These are phyloP conservation scores for Macrosteles quadrilineatus DNA, from an alignment of 1,140 invertebrate species.

Conservation along the genomic window DNA sequence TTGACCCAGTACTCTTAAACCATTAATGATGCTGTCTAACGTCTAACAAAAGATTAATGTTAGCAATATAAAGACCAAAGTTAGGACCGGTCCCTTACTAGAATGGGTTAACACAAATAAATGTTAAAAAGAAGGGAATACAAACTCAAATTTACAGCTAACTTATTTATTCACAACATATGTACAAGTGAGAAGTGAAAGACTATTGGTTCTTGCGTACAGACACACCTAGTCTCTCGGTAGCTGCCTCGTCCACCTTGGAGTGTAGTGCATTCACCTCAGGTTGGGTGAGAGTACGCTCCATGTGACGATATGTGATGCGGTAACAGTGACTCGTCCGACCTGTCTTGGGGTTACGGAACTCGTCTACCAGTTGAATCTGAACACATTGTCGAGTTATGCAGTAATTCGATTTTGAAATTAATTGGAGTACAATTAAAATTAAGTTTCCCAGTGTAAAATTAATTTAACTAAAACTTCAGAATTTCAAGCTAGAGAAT, in stretches of 20 bases:
- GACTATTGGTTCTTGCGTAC: not conserved
- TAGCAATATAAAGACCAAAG: no score
- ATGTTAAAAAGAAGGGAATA: no score
- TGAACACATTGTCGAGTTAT: constrained; percentile 48
- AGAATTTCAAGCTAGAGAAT: not conserved
- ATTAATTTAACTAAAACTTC: not conserved
- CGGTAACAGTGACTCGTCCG: constrained; percentile 87
- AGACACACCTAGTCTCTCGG: constrained; percentile 15
- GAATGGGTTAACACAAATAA: no score
- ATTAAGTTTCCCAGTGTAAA: not conserved
- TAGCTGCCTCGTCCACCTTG: constrained; percentile 7
- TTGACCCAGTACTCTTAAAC: no score
- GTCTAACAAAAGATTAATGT: no score
- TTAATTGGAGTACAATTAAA: constrained; percentile 1
- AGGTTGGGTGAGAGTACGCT: constrained; percentile 79
- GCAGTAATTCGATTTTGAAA: not conserved
- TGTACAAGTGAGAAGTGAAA: not conserved
- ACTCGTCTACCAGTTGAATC: constrained; percentile 86
- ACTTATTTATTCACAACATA: not conserved
- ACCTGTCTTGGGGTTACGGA: constrained; percentile 81
- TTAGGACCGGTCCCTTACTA: no score
- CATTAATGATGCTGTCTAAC: no score
- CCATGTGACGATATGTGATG: constrained; percentile 93
- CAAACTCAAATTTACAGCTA: no score
- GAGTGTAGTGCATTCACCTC: constrained; percentile 71